Percentiles rank a stretch among this genome's conserved stretches.
Conservation (phyloP, 2,113 vertebrate species). For the Cochlearius cochlearius region DNA sequence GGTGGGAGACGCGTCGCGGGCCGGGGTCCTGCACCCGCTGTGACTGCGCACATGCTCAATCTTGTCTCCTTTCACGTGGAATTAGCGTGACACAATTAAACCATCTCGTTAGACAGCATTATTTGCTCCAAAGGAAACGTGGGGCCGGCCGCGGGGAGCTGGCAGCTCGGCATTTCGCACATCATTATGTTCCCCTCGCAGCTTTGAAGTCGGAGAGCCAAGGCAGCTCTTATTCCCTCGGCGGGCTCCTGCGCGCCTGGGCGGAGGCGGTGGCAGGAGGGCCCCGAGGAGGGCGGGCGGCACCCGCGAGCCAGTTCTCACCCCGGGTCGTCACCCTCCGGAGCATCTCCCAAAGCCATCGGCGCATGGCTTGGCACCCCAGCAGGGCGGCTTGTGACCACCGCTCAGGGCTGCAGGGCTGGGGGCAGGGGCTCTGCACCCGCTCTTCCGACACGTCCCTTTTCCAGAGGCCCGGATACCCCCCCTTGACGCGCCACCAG, state of each 20-base stretch:
- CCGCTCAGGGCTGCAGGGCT: neutral
- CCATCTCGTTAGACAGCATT: constrained; percentile 10
- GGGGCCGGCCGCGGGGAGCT: constrained; percentile 16
- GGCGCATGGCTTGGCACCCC: accelerated
- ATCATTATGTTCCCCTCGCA: constrained; percentile 34
- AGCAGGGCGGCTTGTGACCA: accelerated
- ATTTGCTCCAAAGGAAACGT: constrained; percentile 38
- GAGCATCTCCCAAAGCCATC: neutral
- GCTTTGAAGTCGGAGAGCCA: constrained; percentile 31
- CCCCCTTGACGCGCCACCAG: neutral
- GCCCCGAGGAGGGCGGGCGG: neutral
- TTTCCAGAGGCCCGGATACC: neutral
- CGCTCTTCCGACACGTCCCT: accelerated
- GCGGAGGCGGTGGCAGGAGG: neutral
- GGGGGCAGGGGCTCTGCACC: neutral
- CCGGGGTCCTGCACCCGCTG: neutral
- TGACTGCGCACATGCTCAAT: constrained; percentile 21
- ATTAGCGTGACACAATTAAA: constrained; percentile 43
- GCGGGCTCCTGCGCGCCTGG: neutral
- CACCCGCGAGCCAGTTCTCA: neutral
- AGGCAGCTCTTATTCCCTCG: neutral
- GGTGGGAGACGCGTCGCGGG: neutral
- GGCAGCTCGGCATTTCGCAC: constrained; percentile 47
- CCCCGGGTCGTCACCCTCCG: neutral
- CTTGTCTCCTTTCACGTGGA: constrained; percentile 40